Percentiles rank a stretch among this genome's conserved stretches.
Conservation (phyloP, 2,888 invertebrate species). For the Leptinotarsa tumamoca region DNA sequence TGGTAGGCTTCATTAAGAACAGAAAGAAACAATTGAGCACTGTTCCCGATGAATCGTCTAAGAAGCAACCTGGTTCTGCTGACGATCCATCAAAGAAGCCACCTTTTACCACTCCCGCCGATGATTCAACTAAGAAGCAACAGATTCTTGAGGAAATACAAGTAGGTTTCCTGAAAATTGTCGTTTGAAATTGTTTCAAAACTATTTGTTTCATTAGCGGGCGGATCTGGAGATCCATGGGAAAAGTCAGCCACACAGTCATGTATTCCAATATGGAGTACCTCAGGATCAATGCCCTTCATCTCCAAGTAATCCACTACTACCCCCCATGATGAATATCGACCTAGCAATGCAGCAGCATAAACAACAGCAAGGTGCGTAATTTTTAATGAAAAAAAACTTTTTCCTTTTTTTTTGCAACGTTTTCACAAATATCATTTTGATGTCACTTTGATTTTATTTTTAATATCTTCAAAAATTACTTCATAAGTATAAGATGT, state of each 20-base stretch:
- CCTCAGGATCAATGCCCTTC: slow-evolving; percentile 61
- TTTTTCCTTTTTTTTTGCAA: not conserved
- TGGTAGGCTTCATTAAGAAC: slow-evolving; percentile 65
- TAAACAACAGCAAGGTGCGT: slow-evolving; percentile 58
- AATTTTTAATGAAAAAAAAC: not conserved
- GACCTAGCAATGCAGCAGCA: slow-evolving; percentile 66
- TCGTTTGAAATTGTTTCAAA: slow-evolving; percentile 21
- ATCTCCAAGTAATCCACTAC: slow-evolving; percentile 61
- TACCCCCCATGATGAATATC: slow-evolving; percentile 68
- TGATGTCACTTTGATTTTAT: too few relatives aligned
- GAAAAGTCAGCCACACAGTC: slow-evolving; percentile 62
- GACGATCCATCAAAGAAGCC: too few relatives aligned
- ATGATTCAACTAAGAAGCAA: slow-evolving; percentile 77
- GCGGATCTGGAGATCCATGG: slow-evolving; percentile 77
- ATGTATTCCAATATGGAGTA: slow-evolving; percentile 62
- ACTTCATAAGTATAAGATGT: too few relatives aligned
- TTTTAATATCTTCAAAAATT: too few relatives aligned
- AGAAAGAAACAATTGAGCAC: slow-evolving; percentile 60
- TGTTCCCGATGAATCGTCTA: slow-evolving; percentile 73
- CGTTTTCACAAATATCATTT: not conserved
- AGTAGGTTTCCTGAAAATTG: slow-evolving; percentile 50
- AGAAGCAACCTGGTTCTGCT: slow-evolving; percentile 49
- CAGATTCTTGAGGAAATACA: slow-evolving; percentile 79
- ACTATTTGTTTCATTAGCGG: slow-evolving; percentile 66
- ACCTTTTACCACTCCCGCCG: slow-evolving; percentile 63